These are phyloP conservation scores for Drosophila mayaguana DNA, from an alignment of 2,888 invertebrate species.

Conservation along the genomic window DNA sequence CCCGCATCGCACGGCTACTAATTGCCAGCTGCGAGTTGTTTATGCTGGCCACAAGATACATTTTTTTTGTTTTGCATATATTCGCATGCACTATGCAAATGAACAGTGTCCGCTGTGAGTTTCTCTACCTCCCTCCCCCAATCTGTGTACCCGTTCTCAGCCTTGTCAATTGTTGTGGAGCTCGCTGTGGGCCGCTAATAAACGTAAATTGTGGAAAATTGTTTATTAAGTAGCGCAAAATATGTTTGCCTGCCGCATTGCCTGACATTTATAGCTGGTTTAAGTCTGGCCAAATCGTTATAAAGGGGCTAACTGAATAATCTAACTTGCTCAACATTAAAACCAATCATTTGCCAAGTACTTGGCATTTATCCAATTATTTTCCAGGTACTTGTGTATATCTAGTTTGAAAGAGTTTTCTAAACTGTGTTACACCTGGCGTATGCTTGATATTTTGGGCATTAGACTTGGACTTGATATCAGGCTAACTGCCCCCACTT, in stretches of 20 bases:
- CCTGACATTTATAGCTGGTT: slow-evolving; percentile 55
- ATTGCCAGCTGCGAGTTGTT: slow-evolving; percentile 62
- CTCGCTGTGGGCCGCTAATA: slow-evolving; percentile 62
- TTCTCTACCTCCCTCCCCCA: neutral
- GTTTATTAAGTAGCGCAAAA: slow-evolving; percentile 68
- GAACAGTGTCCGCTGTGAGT: slow-evolving; percentile 30
- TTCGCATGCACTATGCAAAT: slow-evolving; percentile 58
- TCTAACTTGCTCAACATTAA: neutral
- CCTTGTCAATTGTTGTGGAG: slow-evolving; percentile 37
- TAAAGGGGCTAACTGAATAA: slow-evolving; percentile 3
- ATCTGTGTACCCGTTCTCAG: neutral
- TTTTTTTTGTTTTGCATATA: slow-evolving; percentile 20
- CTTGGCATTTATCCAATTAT: slow-evolving; percentile 7
- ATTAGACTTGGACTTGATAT: neutral
- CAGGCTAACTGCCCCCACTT: neutral
- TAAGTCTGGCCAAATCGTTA: slow-evolving; percentile 20
- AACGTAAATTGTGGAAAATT: slow-evolving; percentile 68
- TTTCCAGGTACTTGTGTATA: neutral
- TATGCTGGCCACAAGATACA: slow-evolving; percentile 52
- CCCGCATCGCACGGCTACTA: slow-evolving; percentile 23
- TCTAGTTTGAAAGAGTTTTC: neutral
- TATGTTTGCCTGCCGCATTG: slow-evolving; percentile 43
- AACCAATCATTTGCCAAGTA: neutral
- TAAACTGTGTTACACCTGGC: neutral
- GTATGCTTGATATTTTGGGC: neutral